Conservation (phyloP, 92 coral and sea anemone genomes). For the Siderastrea radians region DNA sequence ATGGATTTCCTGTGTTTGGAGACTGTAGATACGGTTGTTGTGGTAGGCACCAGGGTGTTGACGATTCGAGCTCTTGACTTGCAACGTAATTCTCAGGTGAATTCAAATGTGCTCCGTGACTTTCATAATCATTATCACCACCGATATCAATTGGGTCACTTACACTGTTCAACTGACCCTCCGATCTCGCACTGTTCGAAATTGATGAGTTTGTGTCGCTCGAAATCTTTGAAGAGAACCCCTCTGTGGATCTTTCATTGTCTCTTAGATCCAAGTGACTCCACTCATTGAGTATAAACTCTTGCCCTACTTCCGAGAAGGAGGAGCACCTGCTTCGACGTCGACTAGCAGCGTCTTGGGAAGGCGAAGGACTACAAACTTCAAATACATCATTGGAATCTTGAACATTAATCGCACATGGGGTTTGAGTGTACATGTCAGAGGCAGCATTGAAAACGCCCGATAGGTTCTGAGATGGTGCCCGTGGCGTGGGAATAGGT, state of each 20-base stretch:
- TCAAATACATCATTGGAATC: background rate
- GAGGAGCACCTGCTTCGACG: slow-evolving; percentile 43
- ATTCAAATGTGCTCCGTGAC: slow-evolving; percentile 19
- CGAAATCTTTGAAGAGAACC: slow-evolving; percentile 21
- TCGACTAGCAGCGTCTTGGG: slow-evolving; percentile 18
- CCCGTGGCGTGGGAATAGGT: slow-evolving; percentile 32
- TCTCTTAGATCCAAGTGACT: slow-evolving; percentile 18
- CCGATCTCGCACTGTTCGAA: slow-evolving; percentile 21
- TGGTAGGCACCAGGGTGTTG: slow-evolving; percentile 8
- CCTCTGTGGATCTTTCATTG: slow-evolving; percentile 8
- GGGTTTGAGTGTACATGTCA: background rate
- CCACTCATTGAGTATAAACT: slow-evolving; percentile 36
- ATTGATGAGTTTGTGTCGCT: slow-evolving; percentile 18
- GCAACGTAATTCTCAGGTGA: slow-evolving; percentile 7
- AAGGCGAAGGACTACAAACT: slow-evolving; percentile 18
- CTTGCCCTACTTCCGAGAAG: slow-evolving; percentile 23
- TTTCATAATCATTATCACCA: background rate
- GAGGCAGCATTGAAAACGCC: slow-evolving; percentile 1
- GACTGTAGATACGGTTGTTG: background rate
- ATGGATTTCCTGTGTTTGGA: background rate
- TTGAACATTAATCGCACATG: background rate
- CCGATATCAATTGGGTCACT: slow-evolving; percentile 33
- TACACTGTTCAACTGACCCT: slow-evolving; percentile 15
- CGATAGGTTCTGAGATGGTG: slow-evolving; percentile 26
- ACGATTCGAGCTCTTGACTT: background rate